Percentiles rank a stretch among this genome's conserved stretches.
Evolutionary conservation across 1,140 invertebrate species (phyloP).

Genomic region (Rhyzopertha dominica): DNA sequence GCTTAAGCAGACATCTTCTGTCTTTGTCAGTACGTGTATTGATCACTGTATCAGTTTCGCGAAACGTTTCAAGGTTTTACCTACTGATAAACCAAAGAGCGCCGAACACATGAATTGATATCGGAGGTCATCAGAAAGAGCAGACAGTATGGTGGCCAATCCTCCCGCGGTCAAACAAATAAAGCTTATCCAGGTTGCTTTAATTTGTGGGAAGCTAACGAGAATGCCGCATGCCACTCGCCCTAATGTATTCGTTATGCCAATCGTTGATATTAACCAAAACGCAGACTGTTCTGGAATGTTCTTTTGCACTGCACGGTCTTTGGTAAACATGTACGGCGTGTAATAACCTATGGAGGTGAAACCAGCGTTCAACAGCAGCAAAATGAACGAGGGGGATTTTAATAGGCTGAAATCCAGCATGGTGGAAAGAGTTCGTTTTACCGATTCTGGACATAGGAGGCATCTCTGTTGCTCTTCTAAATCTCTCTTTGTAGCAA

Average conservation of each 20-base stretch:
- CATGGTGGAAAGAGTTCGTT: slow-evolving; percentile 71
- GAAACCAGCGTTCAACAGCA: slow-evolving; percentile 81
- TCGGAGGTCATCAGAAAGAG: neutral
- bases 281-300: slow-evolving; percentile 51
- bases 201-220: slow-evolving; percentile 69
- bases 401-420: slow-evolving; percentile 76
- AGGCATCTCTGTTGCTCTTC: slow-evolving; percentile 59
- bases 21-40: too few relatives aligned
- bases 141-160: neutral
- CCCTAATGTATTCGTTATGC: slow-evolving; percentile 79
- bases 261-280: slow-evolving; percentile 75
- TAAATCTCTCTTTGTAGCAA: slow-evolving; percentile 68
- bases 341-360: slow-evolving; percentile 93
- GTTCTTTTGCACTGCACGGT: slow-evolving; percentile 46
- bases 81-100: slow-evolving; percentile 7
- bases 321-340: slow-evolving; percentile 77
- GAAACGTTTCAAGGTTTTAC: too few relatives aligned
- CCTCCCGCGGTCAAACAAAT: too few relatives aligned
- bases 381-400: slow-evolving; percentile 78
- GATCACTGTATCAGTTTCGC: too few relatives aligned
- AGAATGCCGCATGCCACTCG: slow-evolving; percentile 74
- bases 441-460: slow-evolving; percentile 69
- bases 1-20: too few relatives aligned
- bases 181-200: slow-evolving; percentile 46
- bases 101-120: slow-evolving; percentile 5